Percentiles rank a stretch among this genome's conserved stretches.
Conservation (phyloP, 2,113 vertebrate genomes). For the Tachysurus vachellii region DNA sequence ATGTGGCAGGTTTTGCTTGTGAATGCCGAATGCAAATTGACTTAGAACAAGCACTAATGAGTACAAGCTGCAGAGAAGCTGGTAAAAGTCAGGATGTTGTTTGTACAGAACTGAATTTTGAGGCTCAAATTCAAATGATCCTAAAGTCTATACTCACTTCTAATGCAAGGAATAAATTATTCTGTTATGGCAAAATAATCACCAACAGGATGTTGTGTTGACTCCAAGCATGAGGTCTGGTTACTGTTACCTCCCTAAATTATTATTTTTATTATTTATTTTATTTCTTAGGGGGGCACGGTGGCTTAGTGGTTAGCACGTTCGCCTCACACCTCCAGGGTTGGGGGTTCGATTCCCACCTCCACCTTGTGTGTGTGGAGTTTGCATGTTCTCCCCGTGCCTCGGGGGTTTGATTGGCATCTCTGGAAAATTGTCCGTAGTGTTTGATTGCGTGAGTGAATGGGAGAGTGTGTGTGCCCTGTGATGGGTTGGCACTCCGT, state of each 20-base stretch:
- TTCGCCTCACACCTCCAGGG: no score
- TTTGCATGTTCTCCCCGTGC: no score
- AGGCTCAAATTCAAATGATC: not conserved
- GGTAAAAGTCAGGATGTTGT: not conserved
- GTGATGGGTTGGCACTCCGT: no score
- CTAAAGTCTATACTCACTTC: not conserved
- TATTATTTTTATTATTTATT: no score
- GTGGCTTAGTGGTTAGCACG: no score
- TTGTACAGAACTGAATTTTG: not conserved
- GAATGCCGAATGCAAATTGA: not conserved
- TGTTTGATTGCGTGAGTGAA: no score
- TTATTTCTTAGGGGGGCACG: no score
- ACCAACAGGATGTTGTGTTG: not conserved
- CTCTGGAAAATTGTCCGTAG: no score
- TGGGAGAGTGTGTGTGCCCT: no score
- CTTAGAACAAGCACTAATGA: not conserved
- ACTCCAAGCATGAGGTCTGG: not conserved
- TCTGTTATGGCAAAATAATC: not conserved
- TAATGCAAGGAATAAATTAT: not conserved
- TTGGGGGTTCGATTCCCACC: no score
- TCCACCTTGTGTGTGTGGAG: no score
- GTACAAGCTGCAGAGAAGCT: not conserved
- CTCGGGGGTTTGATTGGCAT: no score
- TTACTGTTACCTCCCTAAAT: not conserved
- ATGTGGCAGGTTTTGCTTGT: not conserved